Evolutionary conservation across 1,140 invertebrate species (phyloP).

Genomic region (Chironomus striatipennis): DNA sequence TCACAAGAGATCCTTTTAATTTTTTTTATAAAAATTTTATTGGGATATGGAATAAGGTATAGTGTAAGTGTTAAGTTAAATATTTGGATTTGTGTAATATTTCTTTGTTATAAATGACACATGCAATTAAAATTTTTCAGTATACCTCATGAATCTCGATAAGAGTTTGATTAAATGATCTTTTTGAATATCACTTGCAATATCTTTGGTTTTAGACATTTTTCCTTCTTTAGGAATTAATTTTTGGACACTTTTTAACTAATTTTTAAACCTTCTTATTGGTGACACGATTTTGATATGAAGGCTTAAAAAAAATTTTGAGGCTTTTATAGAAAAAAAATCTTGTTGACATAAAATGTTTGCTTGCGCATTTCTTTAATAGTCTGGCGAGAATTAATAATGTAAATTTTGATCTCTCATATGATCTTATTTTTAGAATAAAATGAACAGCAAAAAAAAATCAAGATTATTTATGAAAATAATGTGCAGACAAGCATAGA

Average conservation of each 20-base stretch:
- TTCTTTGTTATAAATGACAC: not conserved
- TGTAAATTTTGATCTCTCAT: conserved; percentile 1
- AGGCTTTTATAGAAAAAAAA: conserved; percentile 6
- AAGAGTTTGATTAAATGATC: conserved; percentile 20
- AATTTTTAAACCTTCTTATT: no score
- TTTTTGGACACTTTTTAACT: not conserved
- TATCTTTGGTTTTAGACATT: not conserved
- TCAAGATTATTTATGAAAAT: no score
- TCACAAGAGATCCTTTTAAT: not conserved
- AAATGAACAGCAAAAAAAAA: no score
- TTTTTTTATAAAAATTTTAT: not conserved
- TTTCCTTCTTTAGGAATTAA: not conserved
- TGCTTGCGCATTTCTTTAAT: conserved; percentile 1
- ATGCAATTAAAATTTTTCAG: not conserved
- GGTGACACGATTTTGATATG: not conserved
- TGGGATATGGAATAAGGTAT: not conserved
- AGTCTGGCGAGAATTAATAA: not conserved
- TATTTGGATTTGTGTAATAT: not conserved
- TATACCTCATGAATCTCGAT: conserved; percentile 24
- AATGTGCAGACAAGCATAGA: no score
- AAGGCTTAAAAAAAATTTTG: not conserved
- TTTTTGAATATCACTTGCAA: conserved; percentile 7
- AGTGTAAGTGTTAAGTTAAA: not conserved
- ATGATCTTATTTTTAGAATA: conserved; percentile 10
- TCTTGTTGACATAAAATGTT: not conserved